Conservation (phyloP, 2,888 invertebrate species). For the Morpho helenor region DNA sequence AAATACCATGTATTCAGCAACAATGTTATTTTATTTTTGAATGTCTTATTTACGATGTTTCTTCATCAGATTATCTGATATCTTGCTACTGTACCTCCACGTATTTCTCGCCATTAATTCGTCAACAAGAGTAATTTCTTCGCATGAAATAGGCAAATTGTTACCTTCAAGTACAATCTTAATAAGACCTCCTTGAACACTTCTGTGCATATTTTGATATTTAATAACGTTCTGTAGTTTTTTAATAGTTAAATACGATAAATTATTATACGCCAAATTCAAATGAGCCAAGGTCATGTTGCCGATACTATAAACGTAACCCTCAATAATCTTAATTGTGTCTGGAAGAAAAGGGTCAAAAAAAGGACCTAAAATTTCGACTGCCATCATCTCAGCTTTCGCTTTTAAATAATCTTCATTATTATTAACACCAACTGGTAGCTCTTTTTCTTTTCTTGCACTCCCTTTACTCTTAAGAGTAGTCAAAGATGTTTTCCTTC, state of each 20-base stretch:
- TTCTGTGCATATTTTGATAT: constrained; percentile 38
- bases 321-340: constrained; percentile 29
- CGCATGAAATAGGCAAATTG: constrained; percentile 36
- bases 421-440: neutral
- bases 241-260: constrained; percentile 38
- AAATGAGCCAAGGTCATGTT: constrained; percentile 48
- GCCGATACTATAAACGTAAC: constrained; percentile 35
- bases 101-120: constrained; percentile 27
- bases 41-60: constrained; percentile 22
- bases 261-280: constrained; percentile 52
- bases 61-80: constrained; percentile 4
- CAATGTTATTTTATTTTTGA: constrained; percentile 13
- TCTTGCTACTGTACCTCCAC: constrained; percentile 3
- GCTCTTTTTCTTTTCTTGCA: constrained; percentile 26
- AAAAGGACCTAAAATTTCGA: constrained; percentile 38
- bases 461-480: constrained; percentile 24
- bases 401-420: constrained; percentile 27
- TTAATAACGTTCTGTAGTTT: constrained; percentile 37
- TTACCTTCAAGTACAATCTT: constrained; percentile 50
- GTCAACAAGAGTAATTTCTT: constrained; percentile 33
- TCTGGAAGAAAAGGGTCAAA: constrained; percentile 38
- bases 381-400: constrained; percentile 36
- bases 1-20: constrained; percentile 22
- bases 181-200: constrained; percentile 38
- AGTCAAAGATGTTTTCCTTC: constrained; percentile 24